Evolutionary conservation across 2,797 vertebrate species (phyloP), one percentile per base, ranked within the genome.

Genomic region (Enteromius mattozi): DNA sequence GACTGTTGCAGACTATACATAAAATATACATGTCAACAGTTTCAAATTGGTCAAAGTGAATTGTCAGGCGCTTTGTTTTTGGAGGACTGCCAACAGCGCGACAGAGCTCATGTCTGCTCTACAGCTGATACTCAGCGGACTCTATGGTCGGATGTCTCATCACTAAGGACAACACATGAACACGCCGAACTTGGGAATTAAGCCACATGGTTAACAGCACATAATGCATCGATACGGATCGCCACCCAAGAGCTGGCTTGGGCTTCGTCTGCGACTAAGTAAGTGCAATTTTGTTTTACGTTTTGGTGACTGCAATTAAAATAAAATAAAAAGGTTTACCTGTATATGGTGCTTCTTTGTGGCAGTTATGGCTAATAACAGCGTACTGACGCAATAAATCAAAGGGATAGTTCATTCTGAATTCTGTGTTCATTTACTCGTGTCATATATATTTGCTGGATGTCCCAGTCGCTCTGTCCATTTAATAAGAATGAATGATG

Each of bases 201-300:
- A 79, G 69, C 40, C 92, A 0, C 85, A 69, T 9, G 89, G 93
- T 86, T 89, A 92, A 77, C 92, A 91, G 54, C 49, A 51, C 71
- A 85, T 68, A 56, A 87, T 87, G 86, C 42, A 80, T 71, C 84
- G 86, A 21, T 83, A 83, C 84, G 86, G 86, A 37, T 93, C 88
- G 0, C 92, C 94, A 16, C 93, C 92, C 9, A 77, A 68, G 81
- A 93, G 92, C 89, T 95, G 95, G 94, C 93, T 96, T 1, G 91
- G 91, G 19, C 93, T 96, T 84, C 88, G 90, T 61, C 2, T 89
- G 37, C 91, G 93, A 79, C 87, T 90, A 2, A 89, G 94, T 93
- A 88, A 96, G 95, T 96, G 82, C 33, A 2, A 82, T 78, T 80
- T 63, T 45, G 24, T 16, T 30, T 63, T 65, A 24, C 6, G n/a